Evolutionary conservation across 2,113 vertebrate genomes (phyloP), one percentile per base, ranked within the genome.

Genomic region (Ageneiosus marmoratus): DNA sequence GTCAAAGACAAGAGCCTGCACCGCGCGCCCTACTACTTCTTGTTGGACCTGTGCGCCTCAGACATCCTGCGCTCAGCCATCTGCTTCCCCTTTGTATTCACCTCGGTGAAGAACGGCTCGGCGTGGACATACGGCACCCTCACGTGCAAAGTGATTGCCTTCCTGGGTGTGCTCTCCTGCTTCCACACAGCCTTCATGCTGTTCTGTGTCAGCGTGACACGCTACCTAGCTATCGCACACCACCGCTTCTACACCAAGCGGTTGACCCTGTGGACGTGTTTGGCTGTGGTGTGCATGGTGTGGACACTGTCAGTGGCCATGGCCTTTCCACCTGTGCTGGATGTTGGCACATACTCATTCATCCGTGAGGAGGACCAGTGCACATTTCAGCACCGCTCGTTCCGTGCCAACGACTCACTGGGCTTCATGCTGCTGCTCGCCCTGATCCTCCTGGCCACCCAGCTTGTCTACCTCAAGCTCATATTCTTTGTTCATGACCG

Each of bases 391-490:
- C 98, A 99, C 90, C 97, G 97, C 79, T 99, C 97, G 90, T 99
- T 99, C 95, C 95, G 97, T 90, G 98, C 97, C 90, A 99, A 99
- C 62, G 98, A 99, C 93, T 99, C 98, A 58, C 94, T 99, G 94
- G 98, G 98, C 93, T 99, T 99, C 95, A 99, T 99, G 97, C 95
- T 99, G 86, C 96, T 99, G 83, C 96, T 99, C 89, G 97, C 97
- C 67, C 97, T 99, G 90, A 99, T 99, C 91, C 97, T 99, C 91
- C 94, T 99, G 91, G 98, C 98, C 93, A 99, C 98, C 89, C 98
- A 99, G 96, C 96, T 99, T 94, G 98, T 99, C 96, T 99, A 99
- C 98, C 97, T 99, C 97, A 99, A 99, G 96, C 98, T 99, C 95
- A 99, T 99, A 90, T 99, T 99, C 94, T 99, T 99, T 81, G 98